Percentiles rank a stretch among this genome's conserved stretches.
phyloP scores from a whole-genome alignment of 2,797 vertebrate species.

The Lepilemur septentrionalis region DNA sequence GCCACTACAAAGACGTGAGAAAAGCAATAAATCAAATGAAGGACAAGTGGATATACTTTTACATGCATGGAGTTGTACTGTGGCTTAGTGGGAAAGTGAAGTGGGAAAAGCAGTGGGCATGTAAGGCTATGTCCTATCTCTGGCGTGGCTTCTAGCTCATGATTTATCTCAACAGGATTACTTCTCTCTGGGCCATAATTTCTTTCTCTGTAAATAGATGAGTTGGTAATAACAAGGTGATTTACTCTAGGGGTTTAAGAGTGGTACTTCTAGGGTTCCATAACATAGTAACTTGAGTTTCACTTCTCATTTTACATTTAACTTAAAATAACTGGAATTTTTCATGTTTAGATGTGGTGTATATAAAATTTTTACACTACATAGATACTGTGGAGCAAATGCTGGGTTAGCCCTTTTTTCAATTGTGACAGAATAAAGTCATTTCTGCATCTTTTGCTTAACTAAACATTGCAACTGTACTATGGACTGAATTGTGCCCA shows the following conservation, averaged over 20 bases:
- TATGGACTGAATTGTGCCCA: neutral
- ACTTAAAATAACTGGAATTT: neutral
- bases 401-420: neutral
- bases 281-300: neutral
- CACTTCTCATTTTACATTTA: neutral
- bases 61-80: neutral
- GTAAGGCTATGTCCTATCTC: accelerated
- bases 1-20: neutral
- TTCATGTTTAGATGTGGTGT: neutral
- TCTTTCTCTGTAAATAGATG: neutral
- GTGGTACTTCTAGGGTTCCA: neutral
- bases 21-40: neutral
- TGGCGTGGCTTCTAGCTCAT: neutral
- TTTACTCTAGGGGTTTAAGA: neutral
- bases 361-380: neutral
- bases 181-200: neutral
- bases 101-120: neutral
- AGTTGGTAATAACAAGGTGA: neutral
- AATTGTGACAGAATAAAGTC: neutral
- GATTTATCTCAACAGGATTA: no score
- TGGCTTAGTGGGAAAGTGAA: neutral
- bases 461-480: neutral
- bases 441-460: neutral
- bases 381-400: neutral
- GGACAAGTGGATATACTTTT: neutral